Conservation (phyloP, 2,113 vertebrate species). For the Hemiprocne comata region DNA sequence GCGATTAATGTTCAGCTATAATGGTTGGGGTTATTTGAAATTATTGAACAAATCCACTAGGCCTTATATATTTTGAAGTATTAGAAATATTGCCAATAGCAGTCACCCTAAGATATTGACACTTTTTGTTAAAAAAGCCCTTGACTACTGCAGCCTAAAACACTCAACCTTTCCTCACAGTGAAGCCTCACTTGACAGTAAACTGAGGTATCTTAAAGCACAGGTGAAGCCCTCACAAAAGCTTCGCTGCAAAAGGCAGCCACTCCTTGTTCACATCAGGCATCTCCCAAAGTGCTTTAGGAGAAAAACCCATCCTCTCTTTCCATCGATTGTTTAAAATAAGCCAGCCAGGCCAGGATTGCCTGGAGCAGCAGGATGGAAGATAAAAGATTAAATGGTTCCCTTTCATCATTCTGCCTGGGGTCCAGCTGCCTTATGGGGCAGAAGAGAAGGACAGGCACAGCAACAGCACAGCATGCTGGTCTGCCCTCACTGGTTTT, state of each 20-base stretch:
- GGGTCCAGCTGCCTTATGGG: neutral
- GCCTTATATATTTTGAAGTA: neutral
- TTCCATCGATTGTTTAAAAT: neutral
- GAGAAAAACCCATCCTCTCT: neutral
- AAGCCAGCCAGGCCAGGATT: neutral
- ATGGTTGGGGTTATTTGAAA: neutral
- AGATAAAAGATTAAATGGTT: conserved; percentile 18
- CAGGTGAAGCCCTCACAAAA: neutral
- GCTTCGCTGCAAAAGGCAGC: neutral
- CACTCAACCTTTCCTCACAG: neutral
- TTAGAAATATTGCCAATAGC: neutral
- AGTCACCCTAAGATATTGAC: neutral
- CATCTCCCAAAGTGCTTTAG: neutral
- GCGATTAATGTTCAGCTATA: neutral
- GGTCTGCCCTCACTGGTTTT: neutral
- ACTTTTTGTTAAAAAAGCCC: neutral
- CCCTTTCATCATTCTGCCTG: neutral
- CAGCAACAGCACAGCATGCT: neutral
- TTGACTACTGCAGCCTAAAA: neutral
- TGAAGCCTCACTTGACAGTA: neutral
- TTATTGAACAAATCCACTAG: neutral
- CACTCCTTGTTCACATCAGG: neutral
- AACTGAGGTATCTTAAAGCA: neutral
- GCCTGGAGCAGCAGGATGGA: conserved; percentile 11
- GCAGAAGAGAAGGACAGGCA: neutral